A percentile compares a stretch with the other conserved stretches of the same genome.
Evolutionary conservation across 1,140 invertebrate genomes (phyloP).

Genomic region (Dinothrombium tinctorium): DNA sequence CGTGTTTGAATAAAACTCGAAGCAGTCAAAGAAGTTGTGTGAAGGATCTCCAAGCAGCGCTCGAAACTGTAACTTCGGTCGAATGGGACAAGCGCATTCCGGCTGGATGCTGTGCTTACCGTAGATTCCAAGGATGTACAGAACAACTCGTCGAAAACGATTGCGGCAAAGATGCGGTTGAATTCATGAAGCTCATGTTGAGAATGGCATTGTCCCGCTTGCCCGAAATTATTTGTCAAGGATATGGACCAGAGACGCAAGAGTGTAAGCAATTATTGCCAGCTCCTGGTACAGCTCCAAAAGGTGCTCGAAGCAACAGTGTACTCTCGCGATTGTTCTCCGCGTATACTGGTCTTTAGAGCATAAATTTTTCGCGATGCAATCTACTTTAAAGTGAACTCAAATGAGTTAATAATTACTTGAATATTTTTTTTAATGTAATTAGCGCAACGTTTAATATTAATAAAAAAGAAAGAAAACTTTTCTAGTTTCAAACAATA

Average conservation of each 20-base stretch:
- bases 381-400: no score
- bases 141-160: conserved; percentile 15
- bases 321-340: conserved; percentile 14
- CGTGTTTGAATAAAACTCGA: conserved; percentile 15
- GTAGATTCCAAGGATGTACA: conserved; percentile 12
- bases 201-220: conserved; percentile 15
- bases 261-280: conserved; percentile 8
- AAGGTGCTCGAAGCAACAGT: conserved; percentile 8
- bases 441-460: no score
- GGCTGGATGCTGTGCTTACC: conserved; percentile 15
- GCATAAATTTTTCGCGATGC: no score
- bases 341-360: conserved; percentile 14
- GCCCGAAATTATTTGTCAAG: conserved; percentile 16
- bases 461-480: no score
- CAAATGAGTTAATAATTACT: no score
- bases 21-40: conserved; percentile 16
- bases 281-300: conserved; percentile 7
- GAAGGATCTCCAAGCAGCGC: conserved; percentile 16
- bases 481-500: no score
- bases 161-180: conserved; percentile 15
- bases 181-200: conserved; percentile 12
- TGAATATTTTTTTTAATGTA: no score
- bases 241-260: conserved; percentile 7
- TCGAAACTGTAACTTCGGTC: conserved; percentile 15
- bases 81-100: conserved; percentile 17